A percentile compares a stretch with the other conserved stretches of the same genome.
phyloP scores from a whole-genome alignment of 1,140 invertebrate genomes.

The Cydia splendana region DNA sequence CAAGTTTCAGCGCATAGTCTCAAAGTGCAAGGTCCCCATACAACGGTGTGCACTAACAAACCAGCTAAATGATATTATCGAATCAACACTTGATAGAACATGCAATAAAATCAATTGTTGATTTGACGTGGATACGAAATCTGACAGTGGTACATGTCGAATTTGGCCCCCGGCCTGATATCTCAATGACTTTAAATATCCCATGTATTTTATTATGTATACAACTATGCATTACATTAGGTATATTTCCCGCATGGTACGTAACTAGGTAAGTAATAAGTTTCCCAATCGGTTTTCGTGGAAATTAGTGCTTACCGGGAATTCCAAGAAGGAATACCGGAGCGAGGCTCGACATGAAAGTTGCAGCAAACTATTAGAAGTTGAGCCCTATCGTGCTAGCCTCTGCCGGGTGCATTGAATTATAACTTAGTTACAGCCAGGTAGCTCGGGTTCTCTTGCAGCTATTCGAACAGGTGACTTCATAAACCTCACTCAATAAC shows the following conservation, averaged over 20 bases:
- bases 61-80: too few relatives aligned
- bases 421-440: slow-evolving; percentile 5
- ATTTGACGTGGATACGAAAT: too few relatives aligned
- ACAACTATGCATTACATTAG: too few relatives aligned
- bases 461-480: neutral
- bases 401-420: slow-evolving; percentile 11
- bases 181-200: too few relatives aligned
- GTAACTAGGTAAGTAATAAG: neutral
- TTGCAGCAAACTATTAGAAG: slow-evolving; percentile 23
- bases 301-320: neutral
- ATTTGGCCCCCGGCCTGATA: too few relatives aligned
- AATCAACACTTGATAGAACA: too few relatives aligned
- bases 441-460: neutral
- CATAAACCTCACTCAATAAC: neutral
- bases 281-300: neutral
- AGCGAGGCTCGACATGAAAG: slow-evolving; percentile 19
- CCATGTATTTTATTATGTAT: too few relatives aligned
- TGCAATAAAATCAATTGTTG: too few relatives aligned
- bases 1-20: too few relatives aligned
- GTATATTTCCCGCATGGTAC: neutral
- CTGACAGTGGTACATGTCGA: too few relatives aligned
- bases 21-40: too few relatives aligned
- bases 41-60: too few relatives aligned
- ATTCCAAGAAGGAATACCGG: slow-evolving; percentile 27
- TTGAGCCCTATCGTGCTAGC: neutral